Base-by-base conservation (phyloP, 2,888 invertebrate genomes). In the Oscheius onirici region DNA sequence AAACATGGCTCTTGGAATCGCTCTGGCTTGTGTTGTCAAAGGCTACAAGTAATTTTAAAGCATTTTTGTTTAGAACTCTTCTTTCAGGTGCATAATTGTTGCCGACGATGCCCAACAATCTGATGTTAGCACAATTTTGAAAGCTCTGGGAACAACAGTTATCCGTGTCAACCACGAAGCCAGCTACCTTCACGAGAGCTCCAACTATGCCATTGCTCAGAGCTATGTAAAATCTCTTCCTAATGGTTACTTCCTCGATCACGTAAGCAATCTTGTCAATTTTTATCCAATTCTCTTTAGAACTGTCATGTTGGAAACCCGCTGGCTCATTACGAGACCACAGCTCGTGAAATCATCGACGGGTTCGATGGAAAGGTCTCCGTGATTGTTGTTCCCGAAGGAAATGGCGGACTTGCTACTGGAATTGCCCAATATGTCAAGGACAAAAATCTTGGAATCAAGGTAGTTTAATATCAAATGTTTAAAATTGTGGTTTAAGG, bases 21-120 rank as follows among this genome's bases (percentile, higher is more conserved):
- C 97, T 0, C 91, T 99, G 89, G 95, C 94, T 58, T 92, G 95
- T 75, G 96, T 97, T 52, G 94, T 95, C 3, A 92, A 92, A 88
- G 93, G 95, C 5, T 99, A 97, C 90, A 92, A 93, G 80, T 97
- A 95, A 89, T 92, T 96, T 57, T 20, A 3, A 28, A 10, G 24
- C 13, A 5, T 8, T 26, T 55, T 55, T 17, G 34, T 34, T 34
- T 34, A 17, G 52, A 52, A 11, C n/a, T 17, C 17, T 26, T 34
- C 40, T 0, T 97, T 97, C 89, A 92, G 93, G 79, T 96, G 96
- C 89, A 92, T 97, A 65, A 95, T 99, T 87, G 95, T 97, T 0
- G 93, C 97, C 92, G 96, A 97, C 0, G 95, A 96, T 88, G 97
- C 97, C 90, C 97, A 97, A 96, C 96, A 96, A 41, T 93, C 94